Base-by-base conservation (phyloP, 2,113 vertebrate genomes). In the Galeopterus variegatus region DNA sequence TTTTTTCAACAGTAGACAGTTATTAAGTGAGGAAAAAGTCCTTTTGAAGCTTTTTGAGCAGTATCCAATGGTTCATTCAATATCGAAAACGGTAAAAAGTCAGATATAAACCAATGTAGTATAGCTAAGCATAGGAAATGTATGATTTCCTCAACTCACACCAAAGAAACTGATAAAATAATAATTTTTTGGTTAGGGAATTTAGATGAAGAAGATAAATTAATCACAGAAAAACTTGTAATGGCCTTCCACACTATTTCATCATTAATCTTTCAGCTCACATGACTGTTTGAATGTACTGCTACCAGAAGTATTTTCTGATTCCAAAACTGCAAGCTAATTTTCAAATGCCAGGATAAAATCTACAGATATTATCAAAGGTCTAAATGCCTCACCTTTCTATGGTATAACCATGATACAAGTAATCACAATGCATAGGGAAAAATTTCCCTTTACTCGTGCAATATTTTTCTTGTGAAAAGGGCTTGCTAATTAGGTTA, bases 131-230 rank as follows among this genome's bases (percentile, higher is more conserved):
- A 65, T 76, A 77, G n/a, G 19, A 48, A 36, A 48, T 24, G 4
- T 60, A 41, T 48, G 36, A 86, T 58, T 58, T 48, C 62, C 28
- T 86, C 28, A 58, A 58, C 48, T 79, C 5, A 4, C 8, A 65
- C 60, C 48, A 86, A 67, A 77, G 48, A 45, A 77, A 86, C 72
- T 85, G 60, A 85, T 76, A 69, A 86, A 85, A 85, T 67, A 75
- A 58, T 93, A 45, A 15, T 24, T 76, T 50, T 45, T 64, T 62
- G 41, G 60, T 36, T 18, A 86, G 67, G 26, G 36, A 50, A 83
- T 60, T 73, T 23, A 72, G 13, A 26, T 56, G 23, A 60, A 60
- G 14, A 92, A 81, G 52, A 67, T 91, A n/a, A 92, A 72, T 56
- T 81, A 69, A 58, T 58, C 36, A 45, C 6, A 79, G n/a, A 19